Evolutionary conservation across 2,113 vertebrate genomes (phyloP), one percentile per base, ranked within the genome.

Genomic region (Mionectes macconnelli): DNA sequence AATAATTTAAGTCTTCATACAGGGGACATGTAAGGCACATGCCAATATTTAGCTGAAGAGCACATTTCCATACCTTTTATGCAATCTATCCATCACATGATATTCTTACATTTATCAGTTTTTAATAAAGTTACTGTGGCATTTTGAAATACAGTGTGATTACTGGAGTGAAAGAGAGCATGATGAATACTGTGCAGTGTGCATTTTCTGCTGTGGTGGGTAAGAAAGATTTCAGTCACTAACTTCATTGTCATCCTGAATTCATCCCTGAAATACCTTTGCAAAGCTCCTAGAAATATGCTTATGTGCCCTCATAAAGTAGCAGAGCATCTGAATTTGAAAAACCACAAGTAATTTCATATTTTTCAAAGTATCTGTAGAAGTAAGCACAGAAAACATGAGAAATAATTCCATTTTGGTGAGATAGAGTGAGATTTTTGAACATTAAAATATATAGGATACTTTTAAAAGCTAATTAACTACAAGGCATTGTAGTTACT

Each of bases 31-130:
- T 86, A 93, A 96, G 78, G 49, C 20, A 75, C 87, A 57, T 82
- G 78, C 39, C 92, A 88, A 86, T 83, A 88, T 87, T 93, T 89
- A 95, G 45, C 77, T 88, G 77, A 93, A 91, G 44, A 94, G 35
- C 35, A 82, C 44, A 93, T 77, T 95, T 97, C 44, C 76, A 90
- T 84, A 39, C 28, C 15, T 50, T 64, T 64, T 74, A 79, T 45
- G 12, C 47, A 81, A 52, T 53, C 11, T 52, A 40, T 50, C 19
- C 37, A 17, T 69, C 57, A 63, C 59, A 37, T 24, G 70, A 84
- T 74, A 47, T 12, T 56, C 52, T 82, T 7, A 20, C 62, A 78
- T 87, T 64, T 86, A 20, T 79, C 31, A 40, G 31, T 64, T 83
- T 53, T 37, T 69, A 77, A 91, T 77, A 62, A 91, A 90, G 60